Evolutionary conservation across 2,888 invertebrate genomes (phyloP), one percentile per base, ranked within the genome.

Genomic region (Scaptomyza flava): DNA sequence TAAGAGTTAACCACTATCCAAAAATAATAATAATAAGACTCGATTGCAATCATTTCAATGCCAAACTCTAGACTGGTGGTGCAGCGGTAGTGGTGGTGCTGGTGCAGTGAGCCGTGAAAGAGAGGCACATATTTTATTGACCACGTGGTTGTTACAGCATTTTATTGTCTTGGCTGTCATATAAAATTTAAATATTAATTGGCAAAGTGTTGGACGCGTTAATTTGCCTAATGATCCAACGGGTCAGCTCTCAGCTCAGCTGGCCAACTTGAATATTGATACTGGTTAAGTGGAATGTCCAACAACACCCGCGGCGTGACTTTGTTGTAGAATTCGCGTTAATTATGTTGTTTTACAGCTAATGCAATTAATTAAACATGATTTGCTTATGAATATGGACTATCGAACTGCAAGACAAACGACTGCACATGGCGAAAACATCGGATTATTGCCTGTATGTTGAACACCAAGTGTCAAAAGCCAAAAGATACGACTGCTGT

Each of bases 311-410:
- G 46, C 70, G 27, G 62, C 57, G 48, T 54, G 36, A 54, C 45
- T 54, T 47, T 59, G 63, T 57, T 41, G 62, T 61, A 68, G 74
- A 67, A 74, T 62, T 72, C 43, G 59, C 57, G 45, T 66, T 87
- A 85, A 85, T 85, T 85, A 89, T 85, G 85, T 81, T 85, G 89
- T 85, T 88, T 79, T 66, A 84, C 77, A 73, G 71, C 74, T 61
- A 72, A 50, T 48, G 77, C 72, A 79, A 84, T 88, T 84, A 83
- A 85, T 88, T 83, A 71, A 77, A 81, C 84, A 85, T 87, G 81
- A 81, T 77, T 84, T 74, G 63, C 73, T 62, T 62, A 77, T 77
- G 74, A 65, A 75, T 70, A 72, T 68, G 64, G 42, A 70, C 51
- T 38, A 38, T 42, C 47, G 23, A 52, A 42, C 17, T 23, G 33